Base-by-base conservation (phyloP, 1,140 invertebrate species). In the Penaeus chinensis region DNA sequence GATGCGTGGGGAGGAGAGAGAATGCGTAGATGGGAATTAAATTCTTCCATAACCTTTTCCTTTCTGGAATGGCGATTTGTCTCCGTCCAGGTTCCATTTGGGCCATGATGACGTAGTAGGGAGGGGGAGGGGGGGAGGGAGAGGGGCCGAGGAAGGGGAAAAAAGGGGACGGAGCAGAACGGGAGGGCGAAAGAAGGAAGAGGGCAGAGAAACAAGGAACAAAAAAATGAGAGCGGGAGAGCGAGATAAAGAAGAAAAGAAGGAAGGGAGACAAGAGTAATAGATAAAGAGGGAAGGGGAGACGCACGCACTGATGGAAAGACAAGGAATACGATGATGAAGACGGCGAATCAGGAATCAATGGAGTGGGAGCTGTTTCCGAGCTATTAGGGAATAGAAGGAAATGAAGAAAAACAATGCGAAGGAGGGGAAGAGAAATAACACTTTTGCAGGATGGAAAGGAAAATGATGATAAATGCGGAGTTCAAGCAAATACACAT, bases 31-130 rank as follows among this genome's bases (percentile, higher is more conserved):
- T 60, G 60, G 54, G 54, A 54, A 74, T 79, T 60, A 65, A 65
- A 78, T 47, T 85, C 37, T 79, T 79, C 84, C 47, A 76, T 78
- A 63, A 79, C 74, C 74, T 85, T 79, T 85, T 47, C 76, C 84
- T 63, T 63, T 37, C 76, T 47, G 71, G 84, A 54, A 42, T n/a
- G 37, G 11, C 84, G 27, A 85, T 85, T 85, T 85, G 84, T 85
- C 76, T 79, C 76, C 84, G 84, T 85, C 84, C 76, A n/a, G 62
- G 61, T 78, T 85, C 84, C 84, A 85, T 85, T 85, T 85, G 84
- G 32, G 74, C 76, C 84, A 85, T 85, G 84, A 85, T 85, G 84
- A 85, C 74, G 74, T 60, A 54, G 19, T 63, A 27, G 83, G 69
- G 60, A 47, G 24, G 60, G 69, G 71, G 37, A 32, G 81, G 42